Evolutionary conservation across 2,113 vertebrate genomes (phyloP).

Genomic region (Rattus rattus): DNA sequence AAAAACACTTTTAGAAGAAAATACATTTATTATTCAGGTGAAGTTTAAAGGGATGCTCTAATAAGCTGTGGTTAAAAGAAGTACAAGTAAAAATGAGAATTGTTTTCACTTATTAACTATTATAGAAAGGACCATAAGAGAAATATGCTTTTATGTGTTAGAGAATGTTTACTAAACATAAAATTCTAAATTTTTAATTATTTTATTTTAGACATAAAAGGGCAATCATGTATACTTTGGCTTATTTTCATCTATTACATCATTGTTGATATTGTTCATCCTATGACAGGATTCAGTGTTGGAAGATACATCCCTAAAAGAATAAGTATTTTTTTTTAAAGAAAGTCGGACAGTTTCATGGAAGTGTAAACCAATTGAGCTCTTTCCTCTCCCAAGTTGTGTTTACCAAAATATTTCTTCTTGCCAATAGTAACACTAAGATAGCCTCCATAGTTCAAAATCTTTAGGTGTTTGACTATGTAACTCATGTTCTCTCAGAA

Average conservation of each 20-base stretch:
- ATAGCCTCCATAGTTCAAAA: slow-evolving; percentile 55
- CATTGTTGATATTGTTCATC: background rate
- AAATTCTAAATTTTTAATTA: background rate
- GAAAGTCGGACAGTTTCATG: background rate
- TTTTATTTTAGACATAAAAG: background rate
- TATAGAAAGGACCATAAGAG: background rate
- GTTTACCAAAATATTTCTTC: background rate
- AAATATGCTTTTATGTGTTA: background rate
- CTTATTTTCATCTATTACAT: background rate
- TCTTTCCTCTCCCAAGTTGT: background rate
- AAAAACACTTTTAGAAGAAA: background rate
- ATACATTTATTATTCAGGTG: background rate
- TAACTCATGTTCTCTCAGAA: slow-evolving; percentile 75
- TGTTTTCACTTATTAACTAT: background rate
- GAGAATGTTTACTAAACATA: background rate
- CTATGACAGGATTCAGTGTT: background rate
- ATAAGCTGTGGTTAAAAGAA: background rate
- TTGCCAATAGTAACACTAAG: background rate
- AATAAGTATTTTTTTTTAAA: background rate
- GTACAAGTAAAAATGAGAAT: background rate
- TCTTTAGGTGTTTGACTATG: slow-evolving; percentile 65
- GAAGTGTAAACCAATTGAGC: background rate
- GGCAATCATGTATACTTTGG: background rate
- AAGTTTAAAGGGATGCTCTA: background rate
- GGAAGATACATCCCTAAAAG: background rate